phyloP scores from a whole-genome alignment of 1,140 invertebrate species.

The Trichonephila clavipes region DNA sequence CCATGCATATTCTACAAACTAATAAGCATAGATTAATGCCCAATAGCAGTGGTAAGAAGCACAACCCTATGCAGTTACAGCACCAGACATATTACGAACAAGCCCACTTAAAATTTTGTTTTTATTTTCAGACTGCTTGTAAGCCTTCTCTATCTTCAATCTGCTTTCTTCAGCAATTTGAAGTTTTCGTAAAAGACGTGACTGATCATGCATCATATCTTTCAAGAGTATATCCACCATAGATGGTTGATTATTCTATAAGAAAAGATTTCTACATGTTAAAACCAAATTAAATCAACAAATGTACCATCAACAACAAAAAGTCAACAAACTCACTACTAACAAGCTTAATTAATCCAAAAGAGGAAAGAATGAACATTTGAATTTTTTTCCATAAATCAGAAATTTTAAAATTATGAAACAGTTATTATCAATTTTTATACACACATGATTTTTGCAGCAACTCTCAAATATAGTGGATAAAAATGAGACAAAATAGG shows the following conservation, averaged over 20 bases:
- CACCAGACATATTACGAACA: conserved; percentile 31
- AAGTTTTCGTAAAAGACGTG: conserved; percentile 43
- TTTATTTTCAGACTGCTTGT: conserved; percentile 52
- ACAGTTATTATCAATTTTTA: neutral
- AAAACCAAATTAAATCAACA: neutral
- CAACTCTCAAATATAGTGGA: too few relatives aligned
- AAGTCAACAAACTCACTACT: neutral
- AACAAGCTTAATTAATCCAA: neutral
- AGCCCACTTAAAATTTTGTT: conserved; percentile 62
- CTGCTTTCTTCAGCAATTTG: conserved; percentile 63
- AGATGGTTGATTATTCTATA: neutral
- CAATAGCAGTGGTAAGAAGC: neutral
- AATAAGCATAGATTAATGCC: neutral
- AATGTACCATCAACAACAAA: neutral
- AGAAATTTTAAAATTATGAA: neutral
- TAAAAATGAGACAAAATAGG: too few relatives aligned
- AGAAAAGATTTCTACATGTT: neutral
- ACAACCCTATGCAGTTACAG: neutral
- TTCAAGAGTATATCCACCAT: conserved; percentile 51
- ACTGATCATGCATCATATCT: conserved; percentile 38
- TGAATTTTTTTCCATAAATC: neutral
- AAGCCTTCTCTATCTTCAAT: conserved; percentile 57
- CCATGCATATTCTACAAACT: neutral
- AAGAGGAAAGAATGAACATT: neutral
- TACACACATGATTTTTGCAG: too few relatives aligned